Evolutionary conservation across 2,113 vertebrate genomes (phyloP).

Genomic region (Phrynosoma platyrhinos): DNA sequence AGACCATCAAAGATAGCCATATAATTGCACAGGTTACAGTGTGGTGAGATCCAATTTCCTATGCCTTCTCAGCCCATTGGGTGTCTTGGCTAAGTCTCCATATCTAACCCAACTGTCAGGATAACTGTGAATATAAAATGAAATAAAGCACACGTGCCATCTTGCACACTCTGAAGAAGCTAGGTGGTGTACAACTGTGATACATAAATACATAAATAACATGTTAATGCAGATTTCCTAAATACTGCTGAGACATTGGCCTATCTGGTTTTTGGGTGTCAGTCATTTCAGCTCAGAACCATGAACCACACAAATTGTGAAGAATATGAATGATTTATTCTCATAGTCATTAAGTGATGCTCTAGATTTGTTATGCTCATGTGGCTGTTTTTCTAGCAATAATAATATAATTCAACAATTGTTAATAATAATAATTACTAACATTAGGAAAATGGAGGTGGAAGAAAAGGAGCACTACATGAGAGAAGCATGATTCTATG

Average conservation of each 20-base stretch:
- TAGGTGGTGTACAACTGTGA: neutral
- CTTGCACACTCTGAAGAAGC: neutral
- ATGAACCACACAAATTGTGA: neutral
- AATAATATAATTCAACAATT: too few species aligned
- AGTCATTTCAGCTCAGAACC: neutral
- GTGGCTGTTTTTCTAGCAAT: too few species aligned
- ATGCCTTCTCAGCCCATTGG: too few species aligned
- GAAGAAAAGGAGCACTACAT: neutral
- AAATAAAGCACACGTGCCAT: neutral
- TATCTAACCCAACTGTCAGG: neutral
- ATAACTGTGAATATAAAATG: neutral
- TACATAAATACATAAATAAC: neutral
- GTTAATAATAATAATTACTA: too few species aligned
- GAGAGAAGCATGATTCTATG: neutral
- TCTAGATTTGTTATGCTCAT: neutral
- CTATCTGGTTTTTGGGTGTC: too few species aligned
- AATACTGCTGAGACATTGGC: neutral
- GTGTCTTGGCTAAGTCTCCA: too few species aligned
- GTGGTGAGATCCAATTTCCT: too few species aligned
- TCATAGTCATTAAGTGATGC: neutral
- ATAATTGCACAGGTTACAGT: too few species aligned
- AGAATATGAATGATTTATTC: neutral
- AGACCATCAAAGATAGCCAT: too few species aligned
- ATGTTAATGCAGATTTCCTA: neutral
- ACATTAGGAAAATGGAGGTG: neutral